Evolutionary conservation across 2,113 vertebrate species (phyloP), one percentile per base, ranked within the genome.

Genomic region (Anguilla rostrata): DNA sequence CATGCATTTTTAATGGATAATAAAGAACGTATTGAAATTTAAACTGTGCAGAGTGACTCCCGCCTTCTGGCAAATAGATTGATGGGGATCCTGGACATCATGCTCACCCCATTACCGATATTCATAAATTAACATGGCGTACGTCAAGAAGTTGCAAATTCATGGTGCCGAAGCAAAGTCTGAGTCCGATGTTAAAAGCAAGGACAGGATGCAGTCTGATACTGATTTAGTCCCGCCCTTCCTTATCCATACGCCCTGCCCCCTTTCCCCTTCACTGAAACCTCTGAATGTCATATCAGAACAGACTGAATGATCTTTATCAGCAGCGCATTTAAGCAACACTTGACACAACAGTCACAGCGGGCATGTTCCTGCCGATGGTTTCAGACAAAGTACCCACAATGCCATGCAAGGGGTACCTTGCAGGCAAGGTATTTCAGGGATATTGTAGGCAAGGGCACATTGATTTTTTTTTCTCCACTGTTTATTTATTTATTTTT

Each of bases 1-100:
- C 57, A 53, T 89, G 39, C 46, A 22, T 29, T 81, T 85, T 71
- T 87, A 86, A 89, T 84, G 57, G 85, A 78, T 66, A 26, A 60
- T 87, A 86, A 87, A 86, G 83, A 86, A 84, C 40, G 43, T 71
- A 89, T 86, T 41, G 20, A 39, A 85, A 53, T 34, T 66, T 56
- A 71, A 57, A 83, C 84, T 83, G 63, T 41, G 57, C 6, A 81
- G 84, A 0, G 18, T 46, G 41, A 80, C 56, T n/a, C 80, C 39
- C 9, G 49, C 84, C n/a, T 14, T 66, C 46, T 49, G 34, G 39
- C 29, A 26, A 29, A 34, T 12, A 40, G 83, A 57, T 41, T 84
- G 46, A 84, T 83, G 86, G 12, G 82, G 66, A 86, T 20, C 79
- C 40, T 57, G 29, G n/a, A 20, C 63, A 34, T 22, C 12, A 39